These are phyloP conservation scores for Psilopsiagon aymara DNA, from an alignment of 2,113 vertebrate species.

Conservation along the genomic window DNA sequence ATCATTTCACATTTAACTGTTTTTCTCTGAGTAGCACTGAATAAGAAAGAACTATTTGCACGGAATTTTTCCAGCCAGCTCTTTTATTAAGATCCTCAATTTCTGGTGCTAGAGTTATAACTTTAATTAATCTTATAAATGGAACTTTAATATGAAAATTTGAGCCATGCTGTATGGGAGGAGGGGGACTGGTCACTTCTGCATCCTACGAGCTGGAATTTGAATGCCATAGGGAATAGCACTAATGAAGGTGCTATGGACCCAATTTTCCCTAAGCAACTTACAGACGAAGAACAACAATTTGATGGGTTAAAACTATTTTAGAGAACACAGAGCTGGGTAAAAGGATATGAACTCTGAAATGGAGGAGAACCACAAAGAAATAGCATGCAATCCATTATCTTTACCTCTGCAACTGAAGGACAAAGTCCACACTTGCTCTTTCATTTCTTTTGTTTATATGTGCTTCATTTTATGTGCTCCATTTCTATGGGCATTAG, in stretches of 20 bases:
- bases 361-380: background rate
- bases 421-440: background rate
- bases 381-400: background rate
- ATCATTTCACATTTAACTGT: background rate
- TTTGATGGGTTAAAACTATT: background rate
- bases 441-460: background rate
- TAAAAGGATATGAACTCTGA: background rate
- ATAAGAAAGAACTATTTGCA: background rate
- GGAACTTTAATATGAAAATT: background rate
- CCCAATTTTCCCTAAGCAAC: background rate
- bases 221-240: rapidly evolving
- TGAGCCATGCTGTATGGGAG: background rate
- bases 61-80: background rate
- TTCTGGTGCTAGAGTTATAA: background rate
- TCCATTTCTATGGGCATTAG: background rate
- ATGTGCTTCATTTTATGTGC: background rate
- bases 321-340: background rate
- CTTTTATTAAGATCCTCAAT: background rate
- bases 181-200: background rate
- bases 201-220: background rate
- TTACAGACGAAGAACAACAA: background rate
- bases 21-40: background rate
- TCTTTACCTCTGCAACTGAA: background rate
- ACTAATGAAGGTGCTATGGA: rapidly evolving
- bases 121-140: slow-evolving; percentile 24